These are phyloP conservation scores for Neostethus bicornis DNA, from an alignment of 2,797 vertebrate species.

Conservation along the genomic window DNA sequence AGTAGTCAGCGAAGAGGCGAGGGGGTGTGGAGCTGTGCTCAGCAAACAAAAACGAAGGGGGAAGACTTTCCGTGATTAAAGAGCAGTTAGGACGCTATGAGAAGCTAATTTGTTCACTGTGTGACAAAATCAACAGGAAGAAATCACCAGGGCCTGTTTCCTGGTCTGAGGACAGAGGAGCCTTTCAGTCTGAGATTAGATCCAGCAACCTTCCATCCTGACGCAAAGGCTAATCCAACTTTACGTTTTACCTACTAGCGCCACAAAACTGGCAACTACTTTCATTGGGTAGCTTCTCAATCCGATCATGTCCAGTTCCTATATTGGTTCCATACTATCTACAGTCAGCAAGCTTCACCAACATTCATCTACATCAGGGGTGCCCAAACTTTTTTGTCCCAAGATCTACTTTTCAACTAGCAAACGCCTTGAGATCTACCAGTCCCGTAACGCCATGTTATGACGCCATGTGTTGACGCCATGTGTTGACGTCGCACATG, in stretches of 20 bases:
- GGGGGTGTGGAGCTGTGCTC: constrained; percentile 54
- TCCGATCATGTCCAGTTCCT: too few relatives aligned
- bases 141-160: constrained; percentile 35
- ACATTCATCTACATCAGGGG: too few relatives aligned
- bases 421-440: too few relatives aligned
- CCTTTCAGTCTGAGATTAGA: constrained; percentile 7
- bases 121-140: constrained; percentile 58
- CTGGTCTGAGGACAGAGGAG: constrained; percentile 22
- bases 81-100: constrained; percentile 64
- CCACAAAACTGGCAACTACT: too few relatives aligned
- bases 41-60: constrained; percentile 56
- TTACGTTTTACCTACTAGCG: background rate
- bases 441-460: too few relatives aligned
- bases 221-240: background rate
- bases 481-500: too few relatives aligned
- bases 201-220: constrained; percentile 1
- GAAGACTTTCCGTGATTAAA: constrained; percentile 59
- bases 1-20: constrained; percentile 51
- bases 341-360: too few relatives aligned
- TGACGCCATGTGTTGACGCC: too few relatives aligned
- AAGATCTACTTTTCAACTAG: too few relatives aligned
- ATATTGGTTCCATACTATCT: too few relatives aligned
- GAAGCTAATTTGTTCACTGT: constrained; percentile 62
- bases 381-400: too few relatives aligned
- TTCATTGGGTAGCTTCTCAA: too few relatives aligned